Conservation (phyloP, 2,797 vertebrate genomes). For the Lithobates sylvaticus region DNA sequence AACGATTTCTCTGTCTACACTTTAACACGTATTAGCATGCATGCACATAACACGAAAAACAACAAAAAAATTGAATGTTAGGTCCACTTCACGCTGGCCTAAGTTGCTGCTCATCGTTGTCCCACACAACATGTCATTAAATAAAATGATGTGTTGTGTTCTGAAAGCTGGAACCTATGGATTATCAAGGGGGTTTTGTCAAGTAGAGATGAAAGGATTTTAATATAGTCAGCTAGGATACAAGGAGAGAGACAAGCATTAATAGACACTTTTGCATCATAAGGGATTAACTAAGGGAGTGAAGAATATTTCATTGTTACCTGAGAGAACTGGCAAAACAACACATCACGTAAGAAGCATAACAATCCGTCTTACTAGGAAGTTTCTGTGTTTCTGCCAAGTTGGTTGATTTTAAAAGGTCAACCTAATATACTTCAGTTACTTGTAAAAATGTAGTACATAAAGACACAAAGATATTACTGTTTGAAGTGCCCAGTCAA, state of each 20-base stretch:
- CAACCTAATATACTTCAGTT: not conserved
- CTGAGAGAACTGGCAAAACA: not conserved
- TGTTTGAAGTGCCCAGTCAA: no score
- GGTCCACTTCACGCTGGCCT: no score
- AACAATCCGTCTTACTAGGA: not conserved
- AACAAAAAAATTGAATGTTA: no score
- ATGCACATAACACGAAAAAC: no score
- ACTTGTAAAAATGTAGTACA: no score
- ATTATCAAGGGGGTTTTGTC: not conserved
- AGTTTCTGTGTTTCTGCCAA: not conserved
- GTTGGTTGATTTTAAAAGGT: not conserved
- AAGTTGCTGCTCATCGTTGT: no score
- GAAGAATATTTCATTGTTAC: conserved; percentile 11
- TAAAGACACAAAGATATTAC: no score
- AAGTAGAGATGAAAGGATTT: conserved; percentile 16
- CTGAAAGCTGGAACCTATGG: not conserved
- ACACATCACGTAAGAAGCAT: not conserved
- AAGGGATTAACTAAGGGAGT: conserved; percentile 29
- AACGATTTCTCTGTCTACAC: no score
- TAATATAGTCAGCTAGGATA: conserved; percentile 1
- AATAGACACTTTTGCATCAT: conserved; percentile 19
- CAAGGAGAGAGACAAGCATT: conserved; percentile 3
- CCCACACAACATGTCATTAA: no score
- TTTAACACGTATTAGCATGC: no score
- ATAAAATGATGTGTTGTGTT: no score